A percentile compares a stretch with the other conserved stretches of the same genome.
phyloP scores from a whole-genome alignment of 1,140 invertebrate species.

The Spodoptera litura region DNA sequence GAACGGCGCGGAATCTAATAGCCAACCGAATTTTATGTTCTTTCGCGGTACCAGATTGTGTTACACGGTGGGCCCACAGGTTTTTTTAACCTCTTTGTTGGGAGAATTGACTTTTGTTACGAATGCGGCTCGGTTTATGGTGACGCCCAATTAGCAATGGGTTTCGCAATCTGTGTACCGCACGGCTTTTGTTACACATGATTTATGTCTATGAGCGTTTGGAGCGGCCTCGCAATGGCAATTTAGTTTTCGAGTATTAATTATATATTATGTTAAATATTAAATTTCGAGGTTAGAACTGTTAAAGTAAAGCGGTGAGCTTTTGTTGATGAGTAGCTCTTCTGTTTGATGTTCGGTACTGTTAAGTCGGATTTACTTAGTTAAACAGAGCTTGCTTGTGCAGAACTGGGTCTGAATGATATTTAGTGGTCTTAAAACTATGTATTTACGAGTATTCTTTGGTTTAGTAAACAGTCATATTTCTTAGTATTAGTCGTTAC shows the following conservation, averaged over 20 bases:
- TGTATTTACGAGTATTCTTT: slow-evolving; percentile 31
- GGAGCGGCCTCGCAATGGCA: slow-evolving; percentile 47
- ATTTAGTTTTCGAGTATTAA: slow-evolving; percentile 49
- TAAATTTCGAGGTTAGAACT: slow-evolving; percentile 44
- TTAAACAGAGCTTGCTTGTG: slow-evolving; percentile 7
- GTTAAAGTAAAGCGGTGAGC: slow-evolving; percentile 15
- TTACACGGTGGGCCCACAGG: slow-evolving; percentile 62
- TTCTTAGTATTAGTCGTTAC: slow-evolving; percentile 8
- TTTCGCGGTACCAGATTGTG: slow-evolving; percentile 78
- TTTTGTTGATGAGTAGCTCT: slow-evolving; percentile 1
- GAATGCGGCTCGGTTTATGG: slow-evolving; percentile 61
- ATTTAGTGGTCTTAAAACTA: slow-evolving; percentile 10
- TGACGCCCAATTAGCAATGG: slow-evolving; percentile 73
- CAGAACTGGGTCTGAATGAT: not conserved
- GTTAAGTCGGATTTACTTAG: slow-evolving; percentile 16
- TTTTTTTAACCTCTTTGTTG: slow-evolving; percentile 69
- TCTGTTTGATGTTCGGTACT: not conserved
- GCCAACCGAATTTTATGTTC: slow-evolving; percentile 76
- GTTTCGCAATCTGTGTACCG: slow-evolving; percentile 51
- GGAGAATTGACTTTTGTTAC: slow-evolving; percentile 66
- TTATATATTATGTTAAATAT: slow-evolving; percentile 49
- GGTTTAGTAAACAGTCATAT: slow-evolving; percentile 5
- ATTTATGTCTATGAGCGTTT: slow-evolving; percentile 66
- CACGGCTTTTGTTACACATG: slow-evolving; percentile 72
- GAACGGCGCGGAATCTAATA: slow-evolving; percentile 71